Conservation (phyloP, 1,140 invertebrate genomes). For the Alviniconcha marisindica region DNA sequence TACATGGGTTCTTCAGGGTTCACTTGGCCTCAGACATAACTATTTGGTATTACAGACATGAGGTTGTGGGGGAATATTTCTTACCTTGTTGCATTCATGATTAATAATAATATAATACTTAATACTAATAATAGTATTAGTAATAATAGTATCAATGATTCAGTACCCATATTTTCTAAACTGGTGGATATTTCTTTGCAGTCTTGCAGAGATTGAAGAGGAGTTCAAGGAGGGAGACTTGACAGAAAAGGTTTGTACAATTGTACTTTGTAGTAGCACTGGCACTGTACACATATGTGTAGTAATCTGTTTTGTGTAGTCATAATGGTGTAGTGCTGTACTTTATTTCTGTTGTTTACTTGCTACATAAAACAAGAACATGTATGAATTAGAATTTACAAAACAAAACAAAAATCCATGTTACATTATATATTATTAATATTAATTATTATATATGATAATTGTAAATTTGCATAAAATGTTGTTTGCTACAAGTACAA, state of each 20-base stretch:
- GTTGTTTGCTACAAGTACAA: no score
- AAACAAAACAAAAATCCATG: no score
- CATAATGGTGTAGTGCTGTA: not conserved
- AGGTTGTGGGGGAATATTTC: no score
- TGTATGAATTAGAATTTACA: not conserved
- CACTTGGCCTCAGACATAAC: not conserved
- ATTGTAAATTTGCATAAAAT: no score
- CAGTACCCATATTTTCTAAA: constrained; percentile 36
- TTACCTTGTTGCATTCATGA: not conserved
- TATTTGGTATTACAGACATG: no score
- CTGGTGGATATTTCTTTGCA: constrained; percentile 43
- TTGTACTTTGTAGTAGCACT: no score
- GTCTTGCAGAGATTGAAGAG: constrained; percentile 59
- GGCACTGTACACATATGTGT: not conserved
- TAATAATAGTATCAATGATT: constrained; percentile 21
- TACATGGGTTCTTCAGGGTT: no score
- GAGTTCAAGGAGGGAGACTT: constrained; percentile 66
- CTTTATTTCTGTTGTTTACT: not conserved
- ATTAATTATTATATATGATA: no score
- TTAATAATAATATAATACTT: not conserved
- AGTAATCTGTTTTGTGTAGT: not conserved
- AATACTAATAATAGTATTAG: not conserved
- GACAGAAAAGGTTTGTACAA: constrained; percentile 62
- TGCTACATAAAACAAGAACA: not conserved
- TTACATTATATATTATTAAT: no score